A percentile compares a stretch with the other conserved stretches of the same genome.
These are phyloP conservation scores for Hirundichthys speculiger DNA, from an alignment of 2,113 vertebrate species.

Conservation along the genomic window DNA sequence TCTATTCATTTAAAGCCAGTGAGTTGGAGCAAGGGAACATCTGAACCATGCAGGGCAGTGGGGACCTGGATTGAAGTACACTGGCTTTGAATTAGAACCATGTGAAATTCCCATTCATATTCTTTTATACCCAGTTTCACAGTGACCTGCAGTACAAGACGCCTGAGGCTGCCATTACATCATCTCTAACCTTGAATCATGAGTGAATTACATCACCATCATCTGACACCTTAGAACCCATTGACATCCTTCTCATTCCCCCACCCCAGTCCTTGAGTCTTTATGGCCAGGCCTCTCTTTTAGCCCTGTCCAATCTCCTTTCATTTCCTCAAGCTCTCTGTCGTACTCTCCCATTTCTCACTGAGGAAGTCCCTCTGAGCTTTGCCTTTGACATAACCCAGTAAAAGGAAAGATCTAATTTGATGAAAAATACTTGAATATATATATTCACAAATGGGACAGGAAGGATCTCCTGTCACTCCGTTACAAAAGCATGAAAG, in stretches of 20 bases:
- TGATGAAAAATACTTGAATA: slow-evolving; percentile 29
- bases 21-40: too few species aligned
- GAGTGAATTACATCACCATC: slow-evolving; percentile 26
- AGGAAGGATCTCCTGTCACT: slow-evolving; percentile 20
- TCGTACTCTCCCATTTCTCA: slow-evolving; percentile 1
- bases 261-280: neutral
- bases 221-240: slow-evolving; percentile 2
- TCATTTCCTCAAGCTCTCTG: neutral
- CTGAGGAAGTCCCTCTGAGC: slow-evolving; percentile 6
- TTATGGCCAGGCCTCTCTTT: neutral
- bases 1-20: too few species aligned
- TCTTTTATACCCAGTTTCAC: slow-evolving; percentile 39
- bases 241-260: neutral
- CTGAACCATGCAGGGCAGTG: too few species aligned
- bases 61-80: too few species aligned
- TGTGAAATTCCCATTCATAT: slow-evolving; percentile 24
- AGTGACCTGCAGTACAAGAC: slow-evolving; percentile 20
- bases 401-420: slow-evolving; percentile 52
- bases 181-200: slow-evolving; percentile 17
- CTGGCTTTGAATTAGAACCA: slow-evolving; percentile 1
- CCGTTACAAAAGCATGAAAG: neutral
- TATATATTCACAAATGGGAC: slow-evolving; percentile 28
- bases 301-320: neutral
- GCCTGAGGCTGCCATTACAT: slow-evolving; percentile 24
- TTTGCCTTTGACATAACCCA: slow-evolving; percentile 37